A percentile compares a stretch with the other conserved stretches of the same genome.
Evolutionary conservation across 2,113 vertebrate genomes (phyloP).

Genomic region (Agapornis roseicollis): DNA sequence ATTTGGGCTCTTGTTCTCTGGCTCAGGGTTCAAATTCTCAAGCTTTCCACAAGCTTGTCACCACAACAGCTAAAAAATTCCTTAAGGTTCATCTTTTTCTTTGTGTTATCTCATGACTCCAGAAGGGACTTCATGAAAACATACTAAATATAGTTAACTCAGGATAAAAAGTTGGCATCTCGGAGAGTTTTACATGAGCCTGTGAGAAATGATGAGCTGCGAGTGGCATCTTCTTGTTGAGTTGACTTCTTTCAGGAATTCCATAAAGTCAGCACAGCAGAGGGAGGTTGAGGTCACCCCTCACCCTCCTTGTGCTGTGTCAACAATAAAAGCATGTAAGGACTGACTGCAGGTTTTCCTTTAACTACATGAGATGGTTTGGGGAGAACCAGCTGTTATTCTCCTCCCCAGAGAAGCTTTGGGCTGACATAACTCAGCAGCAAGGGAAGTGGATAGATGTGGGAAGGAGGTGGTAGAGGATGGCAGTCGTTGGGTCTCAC

Average conservation of each 20-base stretch:
- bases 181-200: neutral
- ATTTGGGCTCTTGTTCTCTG: neutral
- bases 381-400: neutral
- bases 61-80: neutral
- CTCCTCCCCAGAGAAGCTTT: neutral
- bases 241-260: neutral
- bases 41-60: slow-evolving; percentile 14
- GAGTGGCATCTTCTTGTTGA: neutral
- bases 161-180: neutral
- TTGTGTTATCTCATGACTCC: neutral
- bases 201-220: neutral
- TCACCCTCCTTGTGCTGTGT: neutral
- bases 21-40: neutral
- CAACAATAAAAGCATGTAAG: neutral
- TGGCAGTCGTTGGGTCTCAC: neutral
- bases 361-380: neutral
- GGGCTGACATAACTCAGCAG: neutral
- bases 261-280: rapidly evolving
- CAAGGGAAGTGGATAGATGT: neutral
- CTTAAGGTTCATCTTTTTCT: neutral
- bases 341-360: neutral
- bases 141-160: neutral
- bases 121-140: neutral
- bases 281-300: neutral
- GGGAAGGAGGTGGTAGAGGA: neutral